Conservation (phyloP, 2,888 invertebrate species). For the Leptogaster cylindrica region DNA sequence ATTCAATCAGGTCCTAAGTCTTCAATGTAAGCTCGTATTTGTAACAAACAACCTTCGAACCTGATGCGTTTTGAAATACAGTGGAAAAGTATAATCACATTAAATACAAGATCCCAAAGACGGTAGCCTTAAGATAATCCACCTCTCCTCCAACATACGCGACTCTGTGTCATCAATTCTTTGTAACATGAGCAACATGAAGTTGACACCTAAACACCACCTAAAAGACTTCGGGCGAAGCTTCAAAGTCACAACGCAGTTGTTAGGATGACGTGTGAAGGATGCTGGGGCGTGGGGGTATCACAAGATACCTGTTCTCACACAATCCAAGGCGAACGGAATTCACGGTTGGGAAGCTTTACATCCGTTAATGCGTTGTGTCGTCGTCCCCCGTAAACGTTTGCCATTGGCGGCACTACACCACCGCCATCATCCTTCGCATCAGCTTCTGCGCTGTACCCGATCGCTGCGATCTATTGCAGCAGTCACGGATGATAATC, state of each 20-base stretch:
- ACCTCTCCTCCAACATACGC: background rate
- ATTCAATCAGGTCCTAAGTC: no score
- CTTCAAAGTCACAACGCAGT: background rate
- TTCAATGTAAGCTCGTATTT: no score
- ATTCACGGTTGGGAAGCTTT: background rate
- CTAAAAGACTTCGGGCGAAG: background rate
- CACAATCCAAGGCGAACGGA: background rate
- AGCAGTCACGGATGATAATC: background rate
- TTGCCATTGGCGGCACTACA: no score
- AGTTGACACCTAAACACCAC: background rate
- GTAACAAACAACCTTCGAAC: no score
- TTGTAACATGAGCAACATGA: background rate
- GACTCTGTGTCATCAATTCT: slow-evolving; percentile 8
- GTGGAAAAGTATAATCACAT: no score
- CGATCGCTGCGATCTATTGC: background rate
- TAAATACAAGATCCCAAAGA: no score
- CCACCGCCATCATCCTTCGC: background rate
- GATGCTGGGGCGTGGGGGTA: slow-evolving; percentile 21
- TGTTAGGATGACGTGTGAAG: slow-evolving; percentile 32
- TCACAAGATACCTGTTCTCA: background rate
- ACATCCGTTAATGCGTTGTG: no score
- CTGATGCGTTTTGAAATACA: no score
- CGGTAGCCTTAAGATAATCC: no score
- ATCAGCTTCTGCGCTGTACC: background rate
- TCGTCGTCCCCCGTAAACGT: no score